Evolutionary conservation across 37 sponge, comb jelly and placozoan genomes (phyloP), one percentile per base, ranked within the genome.

Genomic region (Ianthella basta): DNA sequence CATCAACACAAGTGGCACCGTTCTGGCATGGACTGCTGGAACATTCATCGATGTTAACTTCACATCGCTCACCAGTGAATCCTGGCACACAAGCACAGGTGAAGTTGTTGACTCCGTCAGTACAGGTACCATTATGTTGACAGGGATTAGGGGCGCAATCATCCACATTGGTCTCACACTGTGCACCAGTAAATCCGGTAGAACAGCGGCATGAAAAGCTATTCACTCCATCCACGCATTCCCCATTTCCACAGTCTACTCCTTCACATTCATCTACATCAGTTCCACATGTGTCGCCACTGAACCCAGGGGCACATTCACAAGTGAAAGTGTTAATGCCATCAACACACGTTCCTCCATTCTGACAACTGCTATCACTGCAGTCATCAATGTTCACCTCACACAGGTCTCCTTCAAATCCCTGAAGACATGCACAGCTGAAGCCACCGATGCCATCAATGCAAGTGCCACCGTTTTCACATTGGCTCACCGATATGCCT

Each of bases 311-410:
- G 1, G 5, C 39, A 61, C 87, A 87, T 8, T 56, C 23, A 61
- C 87, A 87, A 15, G 32, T 35, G 30, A 56, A 87, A 6, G 13
- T 20, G 25, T 81, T 87, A 3, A 81, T 25, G 13, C 82, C 73
- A 65, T 81, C 82, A 66, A 37, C 66, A 55, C 87, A 87, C 6
- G n/a, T 82, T 29, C 87, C 87, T 25, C 87, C 87, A 54, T 85
- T 85, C 79, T 85, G 79, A 77, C 86, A 85, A 56, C 79, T 79
- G 55, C 21, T 63, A 39, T 59, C 57, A n/a, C 33, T 13, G 78
- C 86, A 85, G 41, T 57, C 79, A 55, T 85, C 79, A 59, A 85
- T 33, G 36, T 85, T 78, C 29, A 53, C 13, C 33, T 60, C 79
- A 56, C 86, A 85, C 20, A 53, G 29, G 15, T 85, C 79, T 57